Evolutionary conservation across 2,797 vertebrate species (phyloP).

Genomic region (Pogonophryne albipinna): DNA sequence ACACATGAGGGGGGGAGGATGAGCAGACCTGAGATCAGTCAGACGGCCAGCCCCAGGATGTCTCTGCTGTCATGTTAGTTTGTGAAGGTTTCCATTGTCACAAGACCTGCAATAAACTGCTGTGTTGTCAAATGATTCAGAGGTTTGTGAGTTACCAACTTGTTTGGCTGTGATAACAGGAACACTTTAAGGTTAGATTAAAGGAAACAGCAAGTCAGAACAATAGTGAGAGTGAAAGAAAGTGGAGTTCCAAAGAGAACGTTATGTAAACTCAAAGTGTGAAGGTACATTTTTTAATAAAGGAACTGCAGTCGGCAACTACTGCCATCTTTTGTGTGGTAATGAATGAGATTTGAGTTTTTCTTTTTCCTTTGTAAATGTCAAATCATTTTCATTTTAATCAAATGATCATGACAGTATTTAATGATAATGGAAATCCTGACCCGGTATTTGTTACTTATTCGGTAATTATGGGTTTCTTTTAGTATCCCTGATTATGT

Average conservation of each 20-base stretch:
- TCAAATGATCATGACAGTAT: neutral
- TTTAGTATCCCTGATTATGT: neutral
- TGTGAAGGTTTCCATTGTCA: neutral
- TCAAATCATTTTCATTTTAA: neutral
- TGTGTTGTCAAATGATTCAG: conserved; percentile 3
- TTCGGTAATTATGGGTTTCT: neutral
- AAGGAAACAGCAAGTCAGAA: neutral
- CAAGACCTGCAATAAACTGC: neutral
- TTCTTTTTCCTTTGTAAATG: neutral
- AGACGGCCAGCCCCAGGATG: neutral
- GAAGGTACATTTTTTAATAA: neutral
- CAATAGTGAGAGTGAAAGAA: neutral
- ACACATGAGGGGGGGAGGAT: neutral
- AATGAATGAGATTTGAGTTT: conserved; percentile 2
- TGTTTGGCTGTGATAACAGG: neutral
- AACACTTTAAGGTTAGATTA: neutral
- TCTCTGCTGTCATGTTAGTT: neutral
- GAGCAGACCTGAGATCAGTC: too few species aligned
- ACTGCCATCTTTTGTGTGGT: conserved; percentile 34
- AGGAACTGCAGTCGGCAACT: neutral
- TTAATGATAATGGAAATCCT: neutral
- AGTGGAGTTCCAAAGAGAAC: neutral
- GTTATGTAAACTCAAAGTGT: conserved; percentile 8
- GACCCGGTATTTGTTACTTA: neutral
- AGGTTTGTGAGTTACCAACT: neutral